Percentiles rank a stretch among this genome's conserved stretches.
Evolutionary conservation across 2,797 vertebrate species (phyloP).

Genomic region (Manis crassicaudata): DNA sequence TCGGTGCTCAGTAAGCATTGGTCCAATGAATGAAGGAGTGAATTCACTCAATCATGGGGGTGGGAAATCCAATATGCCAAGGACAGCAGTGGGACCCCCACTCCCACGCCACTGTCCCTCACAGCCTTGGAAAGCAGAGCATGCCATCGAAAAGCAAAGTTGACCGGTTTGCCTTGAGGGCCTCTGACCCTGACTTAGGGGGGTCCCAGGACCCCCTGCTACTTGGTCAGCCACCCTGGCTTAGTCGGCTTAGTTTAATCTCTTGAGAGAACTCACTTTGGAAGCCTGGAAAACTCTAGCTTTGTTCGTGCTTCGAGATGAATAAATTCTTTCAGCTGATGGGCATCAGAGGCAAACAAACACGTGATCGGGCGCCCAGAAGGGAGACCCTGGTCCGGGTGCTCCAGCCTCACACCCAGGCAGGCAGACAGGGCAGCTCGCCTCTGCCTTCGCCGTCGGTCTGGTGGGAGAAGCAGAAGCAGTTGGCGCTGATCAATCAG

Average conservation of each 20-base stretch:
- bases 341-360: not conserved
- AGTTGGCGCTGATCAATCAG: not conserved
- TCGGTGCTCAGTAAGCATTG: not conserved
- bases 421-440: not conserved
- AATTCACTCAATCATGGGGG: not conserved
- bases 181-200: not conserved
- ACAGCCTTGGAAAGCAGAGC: not conserved
- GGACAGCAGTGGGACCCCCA: not conserved
- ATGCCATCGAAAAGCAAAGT: not conserved
- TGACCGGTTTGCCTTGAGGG: not conserved
- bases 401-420: fast-evolving
- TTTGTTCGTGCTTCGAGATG: not conserved
- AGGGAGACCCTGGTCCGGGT: not conserved
- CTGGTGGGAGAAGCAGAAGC: not conserved
- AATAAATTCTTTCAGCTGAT: not conserved
- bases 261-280: constrained; percentile 18
- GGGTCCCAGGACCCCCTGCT: not conserved
- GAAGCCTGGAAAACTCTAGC: not conserved
- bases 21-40: not conserved
- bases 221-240: not conserved
- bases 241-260: not conserved
- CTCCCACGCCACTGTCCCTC: not conserved
- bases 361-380: not conserved
- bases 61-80: not conserved
- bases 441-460: fast-evolving